Conservation (phyloP, 2,888 invertebrate species). For the Dryadula phaetusa region DNA sequence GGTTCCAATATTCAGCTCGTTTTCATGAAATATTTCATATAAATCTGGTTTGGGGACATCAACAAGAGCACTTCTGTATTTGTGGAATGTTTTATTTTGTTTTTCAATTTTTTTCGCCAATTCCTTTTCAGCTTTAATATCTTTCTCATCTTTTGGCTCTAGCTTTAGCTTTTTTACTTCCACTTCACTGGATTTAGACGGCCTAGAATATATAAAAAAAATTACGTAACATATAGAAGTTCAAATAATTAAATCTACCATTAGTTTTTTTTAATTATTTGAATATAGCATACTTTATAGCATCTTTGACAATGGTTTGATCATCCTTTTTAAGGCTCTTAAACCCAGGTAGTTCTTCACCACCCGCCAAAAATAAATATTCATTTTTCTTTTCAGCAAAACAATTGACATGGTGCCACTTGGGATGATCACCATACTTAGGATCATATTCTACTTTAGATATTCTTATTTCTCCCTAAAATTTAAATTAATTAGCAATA, state of each 20-base stretch:
- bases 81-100: slow-evolving; percentile 87
- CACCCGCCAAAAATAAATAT: slow-evolving; percentile 89
- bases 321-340: slow-evolving; percentile 88
- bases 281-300: slow-evolving; percentile 86
- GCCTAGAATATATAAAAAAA: slow-evolving; percentile 48
- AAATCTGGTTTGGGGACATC: slow-evolving; percentile 86
- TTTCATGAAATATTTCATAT: slow-evolving; percentile 86
- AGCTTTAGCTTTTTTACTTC: slow-evolving; percentile 89
- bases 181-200: slow-evolving; percentile 78
- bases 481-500: slow-evolving; percentile 44
- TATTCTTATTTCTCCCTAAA: slow-evolving; percentile 88
- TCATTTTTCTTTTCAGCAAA: slow-evolving; percentile 90
- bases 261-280: no score
- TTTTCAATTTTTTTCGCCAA: slow-evolving; percentile 86
- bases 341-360: slow-evolving; percentile 91
- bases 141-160: slow-evolving; percentile 83
- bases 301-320: slow-evolving; percentile 84
- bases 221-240: slow-evolving; percentile 46
- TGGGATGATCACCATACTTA: slow-evolving; percentile 92
- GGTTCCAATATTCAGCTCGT: slow-evolving; percentile 88
- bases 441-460: slow-evolving; percentile 93
- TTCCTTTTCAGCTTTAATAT: slow-evolving; percentile 76
- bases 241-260: no score
- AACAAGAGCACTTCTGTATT: slow-evolving; percentile 64
- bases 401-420: slow-evolving; percentile 97